Conservation (phyloP, 2,888 invertebrate species). For the Microdon myrmicae region DNA sequence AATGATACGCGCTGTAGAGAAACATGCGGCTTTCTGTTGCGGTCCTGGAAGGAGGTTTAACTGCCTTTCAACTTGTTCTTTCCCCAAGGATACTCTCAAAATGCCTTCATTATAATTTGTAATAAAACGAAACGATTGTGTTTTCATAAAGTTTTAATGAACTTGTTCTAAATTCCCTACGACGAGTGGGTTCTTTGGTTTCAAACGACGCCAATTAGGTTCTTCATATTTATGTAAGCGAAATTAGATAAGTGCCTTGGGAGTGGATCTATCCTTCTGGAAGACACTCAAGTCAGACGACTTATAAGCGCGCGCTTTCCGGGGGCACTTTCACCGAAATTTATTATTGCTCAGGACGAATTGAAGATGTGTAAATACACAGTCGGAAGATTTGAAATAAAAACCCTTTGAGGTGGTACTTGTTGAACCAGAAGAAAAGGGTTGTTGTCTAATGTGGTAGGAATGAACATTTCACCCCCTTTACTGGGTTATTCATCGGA, state of each 20-base stretch:
- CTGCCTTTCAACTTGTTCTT: conserved; percentile 32
- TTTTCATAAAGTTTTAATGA: conserved; percentile 52
- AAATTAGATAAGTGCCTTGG: conserved; percentile 47
- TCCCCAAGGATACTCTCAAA: conserved; percentile 47
- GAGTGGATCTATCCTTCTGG: too few species aligned
- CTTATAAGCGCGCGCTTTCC: too few species aligned
- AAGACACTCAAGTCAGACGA: too few species aligned
- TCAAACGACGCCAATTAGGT: conserved; percentile 36
- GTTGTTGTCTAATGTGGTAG: too few species aligned
- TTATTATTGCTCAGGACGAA: too few species aligned
- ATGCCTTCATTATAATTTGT: conserved; percentile 49
- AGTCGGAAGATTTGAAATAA: too few species aligned
- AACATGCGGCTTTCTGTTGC: conserved; percentile 44
- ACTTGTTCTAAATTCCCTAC: conserved; percentile 37
- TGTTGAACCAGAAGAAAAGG: too few species aligned
- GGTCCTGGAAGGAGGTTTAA: too few species aligned
- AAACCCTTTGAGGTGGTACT: too few species aligned
- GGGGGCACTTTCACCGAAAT: too few species aligned
- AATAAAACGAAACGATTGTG: conserved; percentile 49
- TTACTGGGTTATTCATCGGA: conserved; percentile 15
- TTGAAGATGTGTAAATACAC: too few species aligned
- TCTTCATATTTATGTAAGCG: conserved; percentile 48
- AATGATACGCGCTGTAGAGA: conserved; percentile 27
- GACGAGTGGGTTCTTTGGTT: conserved; percentile 37
- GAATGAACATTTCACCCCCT: too few species aligned